Evolutionary conservation across 1,140 invertebrate species (phyloP), one percentile per base, ranked within the genome.

Genomic region (Caenorhabditis brenneri): DNA sequence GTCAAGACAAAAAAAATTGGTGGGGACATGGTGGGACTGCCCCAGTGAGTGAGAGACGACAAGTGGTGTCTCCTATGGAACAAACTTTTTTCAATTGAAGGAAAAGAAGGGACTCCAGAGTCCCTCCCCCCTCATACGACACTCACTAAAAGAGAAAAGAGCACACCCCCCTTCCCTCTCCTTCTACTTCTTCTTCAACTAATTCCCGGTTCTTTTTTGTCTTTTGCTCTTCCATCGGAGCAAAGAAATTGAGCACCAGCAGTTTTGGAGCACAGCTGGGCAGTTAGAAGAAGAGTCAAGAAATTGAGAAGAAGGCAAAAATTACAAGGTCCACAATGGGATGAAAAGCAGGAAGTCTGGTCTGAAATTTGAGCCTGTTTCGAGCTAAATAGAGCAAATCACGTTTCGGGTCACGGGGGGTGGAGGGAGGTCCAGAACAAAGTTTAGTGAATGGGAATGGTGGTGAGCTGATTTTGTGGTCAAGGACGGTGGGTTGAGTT

Each of bases 41-140:
- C 7, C 7, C 19, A n/a, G 19, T n/a, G 53, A 55, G 53, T 27
- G 22, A 5, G 53, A 27, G 53, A 29, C n/a, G 53, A 55, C 53
- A 55, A 46, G 36, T 74, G 65, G 65, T 42, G 65, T 33, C 58
- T 65, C 58, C 65, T 74, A 22, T 55, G 36, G 65, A 74, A 74
- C 65, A 74, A 74, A 74, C 65, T 74, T 74, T 24, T 74, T 74
- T 74, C 65, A 74, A 74, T 74, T 74, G 65, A n/a, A 42, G 60
- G 5, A 27, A 12, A 39, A 27, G 60, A 2, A 19, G 33, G n/a
- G n/a, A 33, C 22, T 36, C 31, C 31, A 65, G 9, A 46, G 39
- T 42, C 39, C 39, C 12, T 12, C 39, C 12, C 39, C 12, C 39
- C 12, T 12, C 22, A 74, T 12, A 74, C 65, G 24, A 46, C 36